These are phyloP conservation scores for Tipula lateralis DNA, from an alignment of 2,888 invertebrate genomes.

Conservation along the genomic window DNA sequence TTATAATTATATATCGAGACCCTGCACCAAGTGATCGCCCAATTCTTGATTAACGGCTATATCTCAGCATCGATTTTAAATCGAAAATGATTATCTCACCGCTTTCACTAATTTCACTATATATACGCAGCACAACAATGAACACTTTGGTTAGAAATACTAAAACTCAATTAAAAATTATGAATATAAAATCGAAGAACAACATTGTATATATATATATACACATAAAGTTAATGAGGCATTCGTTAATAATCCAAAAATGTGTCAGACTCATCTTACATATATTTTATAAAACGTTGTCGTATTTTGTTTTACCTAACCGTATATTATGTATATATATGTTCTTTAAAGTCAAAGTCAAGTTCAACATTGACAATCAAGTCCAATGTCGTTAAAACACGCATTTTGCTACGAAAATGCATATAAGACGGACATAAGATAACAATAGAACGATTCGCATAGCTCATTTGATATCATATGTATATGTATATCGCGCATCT, in stretches of 20 bases:
- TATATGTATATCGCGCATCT: no score
- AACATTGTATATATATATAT: neutral
- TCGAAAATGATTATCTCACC: neutral
- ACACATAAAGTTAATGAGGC: neutral
- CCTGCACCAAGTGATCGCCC: no score
- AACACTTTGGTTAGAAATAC: neutral
- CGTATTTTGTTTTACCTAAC: neutral
- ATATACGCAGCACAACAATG: neutral
- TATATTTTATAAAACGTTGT: neutral
- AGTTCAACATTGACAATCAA: neutral
- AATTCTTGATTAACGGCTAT: neutral
- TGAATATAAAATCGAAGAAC: neutral
- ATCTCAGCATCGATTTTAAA: neutral
- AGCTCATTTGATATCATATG: no score
- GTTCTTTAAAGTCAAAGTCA: neutral
- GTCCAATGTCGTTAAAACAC: neutral
- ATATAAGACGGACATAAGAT: neutral
- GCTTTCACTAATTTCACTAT: neutral
- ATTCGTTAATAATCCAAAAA: neutral
- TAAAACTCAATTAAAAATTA: neutral
- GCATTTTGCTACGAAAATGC: neutral
- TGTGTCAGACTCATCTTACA: neutral
- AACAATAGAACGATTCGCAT: no score
- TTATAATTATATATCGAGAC: no score
- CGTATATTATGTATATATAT: no score